phyloP scores from a whole-genome alignment of 2,113 vertebrate genomes.

The Carollia perspicillata region DNA sequence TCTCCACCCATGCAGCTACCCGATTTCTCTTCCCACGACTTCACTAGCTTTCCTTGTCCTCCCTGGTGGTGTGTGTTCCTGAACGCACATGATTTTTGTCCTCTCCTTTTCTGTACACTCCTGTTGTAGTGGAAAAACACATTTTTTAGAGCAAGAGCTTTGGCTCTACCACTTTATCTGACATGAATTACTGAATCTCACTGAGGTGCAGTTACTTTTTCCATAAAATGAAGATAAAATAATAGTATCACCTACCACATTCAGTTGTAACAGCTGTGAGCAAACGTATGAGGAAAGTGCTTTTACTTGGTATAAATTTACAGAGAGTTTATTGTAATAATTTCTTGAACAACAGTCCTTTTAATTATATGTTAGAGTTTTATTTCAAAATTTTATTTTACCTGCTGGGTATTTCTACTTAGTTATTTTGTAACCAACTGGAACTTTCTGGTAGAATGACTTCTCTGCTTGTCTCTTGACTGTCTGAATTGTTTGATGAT shows the following conservation, averaged over 20 bases:
- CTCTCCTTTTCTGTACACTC: not conserved
- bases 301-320: not conserved
- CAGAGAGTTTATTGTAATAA: not conserved
- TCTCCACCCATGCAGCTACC: not conserved
- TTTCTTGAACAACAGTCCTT: not conserved
- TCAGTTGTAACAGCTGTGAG: not conserved
- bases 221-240: constrained; percentile 12
- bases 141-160: constrained; percentile 3
- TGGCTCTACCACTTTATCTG: not conserved
- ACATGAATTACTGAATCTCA: not conserved
- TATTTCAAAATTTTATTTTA: not conserved
- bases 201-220: not conserved
- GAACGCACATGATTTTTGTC: not conserved
- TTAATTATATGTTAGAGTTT: not conserved
- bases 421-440: not conserved
- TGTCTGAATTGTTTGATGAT: not conserved
- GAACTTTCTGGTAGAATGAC: not conserved
- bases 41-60: not conserved
- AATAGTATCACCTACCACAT: not conserved
- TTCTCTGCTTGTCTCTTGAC: not conserved
- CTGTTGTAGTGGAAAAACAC: not conserved
- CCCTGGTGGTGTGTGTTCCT: not conserved
- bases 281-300: not conserved
- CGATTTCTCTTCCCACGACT: not conserved
- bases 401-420: not conserved